phyloP scores from a whole-genome alignment of 2,888 invertebrate species.

The Ennomos erosarius region DNA sequence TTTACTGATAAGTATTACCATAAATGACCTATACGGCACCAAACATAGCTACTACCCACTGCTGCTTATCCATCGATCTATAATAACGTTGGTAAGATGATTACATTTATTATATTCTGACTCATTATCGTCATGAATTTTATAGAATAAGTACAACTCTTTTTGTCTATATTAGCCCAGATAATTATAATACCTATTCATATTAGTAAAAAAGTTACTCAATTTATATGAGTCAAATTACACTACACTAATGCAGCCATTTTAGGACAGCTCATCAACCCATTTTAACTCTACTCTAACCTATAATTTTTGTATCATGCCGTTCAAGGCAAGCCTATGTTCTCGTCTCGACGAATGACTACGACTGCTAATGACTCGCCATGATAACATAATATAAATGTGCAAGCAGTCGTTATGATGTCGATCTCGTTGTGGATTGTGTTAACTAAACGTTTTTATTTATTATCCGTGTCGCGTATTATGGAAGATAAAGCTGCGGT shows the following conservation, averaged over 20 bases:
- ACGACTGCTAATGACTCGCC: constrained; percentile 44
- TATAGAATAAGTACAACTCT: no score
- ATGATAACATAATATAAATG: constrained; percentile 63
- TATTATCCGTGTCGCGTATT: constrained; percentile 71
- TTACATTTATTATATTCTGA: no score
- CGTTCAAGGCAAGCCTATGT: constrained; percentile 43
- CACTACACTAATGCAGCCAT: background rate
- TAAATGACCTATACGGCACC: no score
- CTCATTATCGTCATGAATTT: no score
- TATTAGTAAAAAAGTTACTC: no score
- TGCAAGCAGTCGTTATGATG: constrained; percentile 63
- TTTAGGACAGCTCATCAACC: constrained; percentile 28
- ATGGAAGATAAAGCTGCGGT: constrained; percentile 77
- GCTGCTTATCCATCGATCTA: no score
- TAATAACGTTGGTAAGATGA: no score
- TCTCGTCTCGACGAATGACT: constrained; percentile 45
- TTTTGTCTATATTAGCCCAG: no score
- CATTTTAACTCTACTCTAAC: constrained; percentile 36
- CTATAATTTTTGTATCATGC: constrained; percentile 42
- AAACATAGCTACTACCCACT: no score
- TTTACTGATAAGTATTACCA: no score
- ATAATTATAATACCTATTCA: no score
- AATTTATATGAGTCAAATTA: no score
- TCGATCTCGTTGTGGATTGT: constrained; percentile 63
- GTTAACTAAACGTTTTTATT: constrained; percentile 76